These are phyloP conservation scores for Tachysurus fulvidraco DNA, from an alignment of 2,113 vertebrate genomes.

Conservation along the genomic window DNA sequence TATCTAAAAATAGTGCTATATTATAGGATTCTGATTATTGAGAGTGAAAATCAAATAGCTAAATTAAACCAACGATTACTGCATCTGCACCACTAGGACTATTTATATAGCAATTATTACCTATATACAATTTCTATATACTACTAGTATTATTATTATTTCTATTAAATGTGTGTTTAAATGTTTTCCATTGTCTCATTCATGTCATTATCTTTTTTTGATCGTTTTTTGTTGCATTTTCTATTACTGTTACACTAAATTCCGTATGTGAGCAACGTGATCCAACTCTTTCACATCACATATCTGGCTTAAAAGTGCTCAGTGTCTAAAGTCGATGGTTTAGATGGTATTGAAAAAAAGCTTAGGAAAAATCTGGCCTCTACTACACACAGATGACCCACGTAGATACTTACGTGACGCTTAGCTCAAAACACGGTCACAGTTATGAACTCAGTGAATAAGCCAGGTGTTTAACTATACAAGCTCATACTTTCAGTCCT, in stretches of 20 bases:
- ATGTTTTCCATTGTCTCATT: not conserved
- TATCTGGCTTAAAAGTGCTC: not conserved
- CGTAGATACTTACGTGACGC: not conserved
- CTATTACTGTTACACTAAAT: not conserved
- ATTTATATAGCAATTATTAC: not conserved
- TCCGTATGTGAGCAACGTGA: not conserved
- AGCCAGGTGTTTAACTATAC: not conserved
- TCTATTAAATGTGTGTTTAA: not conserved
- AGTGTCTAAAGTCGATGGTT: not conserved
- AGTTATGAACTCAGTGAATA: not conserved
- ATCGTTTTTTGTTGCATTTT: not conserved
- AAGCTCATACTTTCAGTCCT: not conserved
- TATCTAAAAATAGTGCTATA: not conserved
- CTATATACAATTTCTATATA: not conserved
- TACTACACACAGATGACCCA: not conserved
- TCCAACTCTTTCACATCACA: not conserved
- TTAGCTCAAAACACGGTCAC: not conserved
- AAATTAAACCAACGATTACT: not conserved
- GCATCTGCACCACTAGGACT: not conserved
- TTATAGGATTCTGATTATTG: not conserved
- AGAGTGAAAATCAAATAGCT: not conserved
- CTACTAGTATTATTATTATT: too few relatives aligned
- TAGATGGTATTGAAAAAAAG: not conserved
- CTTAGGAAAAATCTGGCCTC: not conserved
- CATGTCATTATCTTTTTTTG: not conserved